Conservation (phyloP, 2,888 invertebrate genomes). For the Drosophila kanekoi region DNA sequence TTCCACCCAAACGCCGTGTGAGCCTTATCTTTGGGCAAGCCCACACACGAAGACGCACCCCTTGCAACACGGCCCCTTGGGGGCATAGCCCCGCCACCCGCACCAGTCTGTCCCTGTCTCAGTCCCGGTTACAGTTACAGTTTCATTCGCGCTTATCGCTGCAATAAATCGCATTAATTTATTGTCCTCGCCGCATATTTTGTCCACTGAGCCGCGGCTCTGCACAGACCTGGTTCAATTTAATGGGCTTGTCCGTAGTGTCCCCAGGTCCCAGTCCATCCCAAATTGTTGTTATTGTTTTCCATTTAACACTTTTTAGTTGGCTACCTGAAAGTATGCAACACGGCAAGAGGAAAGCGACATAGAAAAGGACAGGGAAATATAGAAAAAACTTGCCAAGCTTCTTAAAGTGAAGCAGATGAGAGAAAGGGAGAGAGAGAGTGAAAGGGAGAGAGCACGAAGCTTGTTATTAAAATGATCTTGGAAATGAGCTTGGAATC, state of each 20-base stretch:
- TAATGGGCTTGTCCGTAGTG: slow-evolving; percentile 71
- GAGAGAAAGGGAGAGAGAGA: neutral
- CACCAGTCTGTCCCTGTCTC: no score
- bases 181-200: slow-evolving; percentile 82
- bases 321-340: slow-evolving; percentile 31
- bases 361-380: neutral
- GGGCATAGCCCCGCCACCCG: no score
- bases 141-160: slow-evolving; percentile 75
- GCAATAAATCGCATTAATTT: slow-evolving; percentile 84
- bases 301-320: slow-evolving; percentile 70
- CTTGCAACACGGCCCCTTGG: slow-evolving; percentile 22
- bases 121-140: slow-evolving; percentile 24
- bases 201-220: slow-evolving; percentile 65
- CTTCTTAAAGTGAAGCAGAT: slow-evolving; percentile 10
- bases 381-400: neutral
- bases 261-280: slow-evolving; percentile 5
- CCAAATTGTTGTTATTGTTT: slow-evolving; percentile 67
- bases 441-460: neutral
- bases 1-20: slow-evolving; percentile 29
- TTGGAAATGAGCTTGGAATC: neutral
- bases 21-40: slow-evolving; percentile 62
- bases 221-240: slow-evolving; percentile 54
- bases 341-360: slow-evolving; percentile 3
- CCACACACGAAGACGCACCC: slow-evolving; percentile 60
- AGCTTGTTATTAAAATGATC: neutral